A percentile compares a stretch with the other conserved stretches of the same genome.
Conservation (phyloP, 2,113 vertebrate species). For the Sciurus niger region DNA sequence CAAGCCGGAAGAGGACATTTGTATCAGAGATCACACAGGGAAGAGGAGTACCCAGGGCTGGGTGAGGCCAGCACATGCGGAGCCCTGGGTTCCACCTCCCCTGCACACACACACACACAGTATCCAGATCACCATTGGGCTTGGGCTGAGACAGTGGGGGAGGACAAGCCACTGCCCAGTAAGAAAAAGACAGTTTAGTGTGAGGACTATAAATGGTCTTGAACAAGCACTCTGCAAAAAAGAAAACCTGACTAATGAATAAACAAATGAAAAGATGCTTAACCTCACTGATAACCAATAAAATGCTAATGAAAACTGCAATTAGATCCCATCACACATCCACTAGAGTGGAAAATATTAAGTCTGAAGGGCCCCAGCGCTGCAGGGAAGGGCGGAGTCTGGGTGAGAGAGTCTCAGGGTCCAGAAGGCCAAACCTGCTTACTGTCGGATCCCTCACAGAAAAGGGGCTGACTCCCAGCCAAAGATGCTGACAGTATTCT, state of each 20-base stretch:
- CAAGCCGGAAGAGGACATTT: too few species aligned
- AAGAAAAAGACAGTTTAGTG: background rate
- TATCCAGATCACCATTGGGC: too few species aligned
- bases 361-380: rapidly evolving
- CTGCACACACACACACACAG: too few species aligned
- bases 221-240: background rate
- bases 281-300: background rate
- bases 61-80: background rate
- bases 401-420: rapidly evolving
- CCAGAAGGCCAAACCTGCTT: background rate
- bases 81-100: background rate
- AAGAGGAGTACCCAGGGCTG: background rate
- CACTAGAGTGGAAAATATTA: background rate
- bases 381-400: rapidly evolving
- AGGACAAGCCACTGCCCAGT: too few species aligned
- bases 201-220: too few species aligned
- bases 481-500: rapidly evolving
- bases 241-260: background rate
- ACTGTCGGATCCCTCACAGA: too few species aligned
- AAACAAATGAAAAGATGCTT: background rate
- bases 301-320: too few species aligned
- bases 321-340: too few species aligned
- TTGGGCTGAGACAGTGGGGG: too few species aligned
- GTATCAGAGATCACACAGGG: background rate
- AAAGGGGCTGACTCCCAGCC: rapidly evolving